phyloP scores from a whole-genome alignment of 2,888 invertebrate species.

The Tenthredo notha region DNA sequence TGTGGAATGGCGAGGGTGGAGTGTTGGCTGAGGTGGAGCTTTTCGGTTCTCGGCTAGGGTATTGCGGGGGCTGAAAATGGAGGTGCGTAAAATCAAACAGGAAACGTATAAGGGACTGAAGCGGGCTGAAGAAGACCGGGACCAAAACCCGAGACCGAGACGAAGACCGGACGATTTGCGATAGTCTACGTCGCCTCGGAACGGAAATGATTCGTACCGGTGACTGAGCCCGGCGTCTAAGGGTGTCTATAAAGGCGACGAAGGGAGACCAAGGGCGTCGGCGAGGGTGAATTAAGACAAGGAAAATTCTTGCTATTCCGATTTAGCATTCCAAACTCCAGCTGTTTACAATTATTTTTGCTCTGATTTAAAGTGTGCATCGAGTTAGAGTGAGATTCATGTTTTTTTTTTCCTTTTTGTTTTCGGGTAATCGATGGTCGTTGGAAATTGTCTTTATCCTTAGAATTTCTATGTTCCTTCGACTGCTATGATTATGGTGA shows the following conservation, averaged over 20 bases:
- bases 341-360: conserved; percentile 6
- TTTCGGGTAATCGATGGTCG: background rate
- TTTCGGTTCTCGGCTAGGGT: conserved; percentile 8
- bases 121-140: background rate
- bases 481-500: background rate
- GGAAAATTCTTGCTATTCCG: conserved; percentile 5
- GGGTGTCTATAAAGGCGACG: conserved; percentile 30
- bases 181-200: conserved; percentile 25
- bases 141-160: conserved; percentile 1
- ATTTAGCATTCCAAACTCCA: conserved; percentile 18
- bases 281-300: conserved; percentile 18
- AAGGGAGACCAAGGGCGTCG: conserved; percentile 40
- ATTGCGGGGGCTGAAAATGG: conserved; percentile 30
- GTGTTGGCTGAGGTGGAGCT: conserved; percentile 43
- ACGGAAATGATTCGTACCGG: conserved; percentile 51
- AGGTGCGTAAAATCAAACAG: conserved; percentile 49
- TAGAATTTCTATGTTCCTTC: background rate
- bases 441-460: background rate
- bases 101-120: conserved; percentile 33
- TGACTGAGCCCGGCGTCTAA: conserved; percentile 35
- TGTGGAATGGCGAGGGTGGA: conserved; percentile 44
- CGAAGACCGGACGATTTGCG: conserved; percentile 20
- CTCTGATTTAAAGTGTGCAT: background rate
- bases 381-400: background rate
- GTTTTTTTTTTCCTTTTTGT: background rate